Evolutionary conservation across 2,113 vertebrate species (phyloP), one percentile per base, ranked within the genome.

Genomic region (Chaetura pelagica): DNA sequence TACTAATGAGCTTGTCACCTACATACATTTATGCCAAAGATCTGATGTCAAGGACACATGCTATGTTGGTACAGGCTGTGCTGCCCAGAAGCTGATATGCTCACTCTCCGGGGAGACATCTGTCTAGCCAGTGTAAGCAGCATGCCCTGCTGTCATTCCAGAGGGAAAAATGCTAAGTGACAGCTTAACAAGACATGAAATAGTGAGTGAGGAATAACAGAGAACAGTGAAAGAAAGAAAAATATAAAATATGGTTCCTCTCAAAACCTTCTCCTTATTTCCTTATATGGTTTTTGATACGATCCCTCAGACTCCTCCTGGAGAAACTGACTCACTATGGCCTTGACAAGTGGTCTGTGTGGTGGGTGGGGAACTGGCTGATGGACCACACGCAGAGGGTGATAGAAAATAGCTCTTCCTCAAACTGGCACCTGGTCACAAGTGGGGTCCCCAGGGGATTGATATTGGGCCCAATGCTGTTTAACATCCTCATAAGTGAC

Each of bases 101-200:
- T 92, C 32, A 12, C 42, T 95, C 93, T 97, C 89, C 86, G 69
- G 90, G 64, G 86, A 93, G 51, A 63, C 84, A 96, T 96, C 93
- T 97, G 84, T 96, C 94, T 94, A 90, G 89, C 64, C 81, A 89
- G 54, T 76, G 84, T 61, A 92, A 88, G 79, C 90, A 93, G 71
- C 54, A 76, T 85, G 62, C 58, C 92, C 89, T 88, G 87, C 87
- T 97, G 84, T 91, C 92, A 88, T 78, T 90, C 68, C 89, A 94
- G 87, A 93, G 89, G 35, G 67, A 75, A 96, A 96, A 96, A 90
- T 92, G 32, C 78, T 79, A 90, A 95, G 30, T 94, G 94, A 95
- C 90, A 97, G 84, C 75, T 93, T 91, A 94, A 89, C 78, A 96
- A 88, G 72, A 82, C 58, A n/a, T 86, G 89, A 95, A 94, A 86